These are phyloP conservation scores for Peromyscus nudipes DNA, from an alignment of 2,797 vertebrate species.

Conservation along the genomic window DNA sequence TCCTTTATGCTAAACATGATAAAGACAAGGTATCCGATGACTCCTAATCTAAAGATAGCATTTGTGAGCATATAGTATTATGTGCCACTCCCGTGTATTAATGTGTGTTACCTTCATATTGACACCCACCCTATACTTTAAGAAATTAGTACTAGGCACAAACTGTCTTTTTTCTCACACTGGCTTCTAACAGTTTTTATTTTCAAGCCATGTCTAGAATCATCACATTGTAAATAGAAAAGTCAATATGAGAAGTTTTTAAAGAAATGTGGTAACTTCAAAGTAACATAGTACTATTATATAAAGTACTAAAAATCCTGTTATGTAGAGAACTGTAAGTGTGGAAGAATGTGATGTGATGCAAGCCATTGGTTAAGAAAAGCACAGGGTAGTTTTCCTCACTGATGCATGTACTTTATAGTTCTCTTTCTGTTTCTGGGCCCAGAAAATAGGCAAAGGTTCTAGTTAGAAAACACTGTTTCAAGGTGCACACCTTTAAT, in stretches of 20 bases:
- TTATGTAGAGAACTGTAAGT: background rate
- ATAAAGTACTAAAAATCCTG: background rate
- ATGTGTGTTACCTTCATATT: background rate
- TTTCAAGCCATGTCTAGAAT: slow-evolving; percentile 22
- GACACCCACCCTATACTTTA: background rate
- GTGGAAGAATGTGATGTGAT: background rate
- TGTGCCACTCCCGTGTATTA: background rate
- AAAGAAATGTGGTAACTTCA: slow-evolving; percentile 39
- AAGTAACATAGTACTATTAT: background rate
- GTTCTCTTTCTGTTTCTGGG: background rate
- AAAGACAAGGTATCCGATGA: background rate
- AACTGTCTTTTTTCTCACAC: background rate
- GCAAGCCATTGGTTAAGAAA: background rate
- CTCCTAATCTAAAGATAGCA: background rate
- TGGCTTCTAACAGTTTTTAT: background rate
- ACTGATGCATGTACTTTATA: background rate
- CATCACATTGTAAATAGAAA: background rate
- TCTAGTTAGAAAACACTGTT: slow-evolving; percentile 5
- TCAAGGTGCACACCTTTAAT: background rate
- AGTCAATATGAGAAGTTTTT: background rate
- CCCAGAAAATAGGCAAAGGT: background rate
- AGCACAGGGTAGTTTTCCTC: background rate
- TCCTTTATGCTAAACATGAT: background rate
- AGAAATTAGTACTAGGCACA: background rate
- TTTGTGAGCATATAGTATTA: background rate